Conservation (phyloP, 2,797 vertebrate species). For the Sebastes trivittatus region DNA sequence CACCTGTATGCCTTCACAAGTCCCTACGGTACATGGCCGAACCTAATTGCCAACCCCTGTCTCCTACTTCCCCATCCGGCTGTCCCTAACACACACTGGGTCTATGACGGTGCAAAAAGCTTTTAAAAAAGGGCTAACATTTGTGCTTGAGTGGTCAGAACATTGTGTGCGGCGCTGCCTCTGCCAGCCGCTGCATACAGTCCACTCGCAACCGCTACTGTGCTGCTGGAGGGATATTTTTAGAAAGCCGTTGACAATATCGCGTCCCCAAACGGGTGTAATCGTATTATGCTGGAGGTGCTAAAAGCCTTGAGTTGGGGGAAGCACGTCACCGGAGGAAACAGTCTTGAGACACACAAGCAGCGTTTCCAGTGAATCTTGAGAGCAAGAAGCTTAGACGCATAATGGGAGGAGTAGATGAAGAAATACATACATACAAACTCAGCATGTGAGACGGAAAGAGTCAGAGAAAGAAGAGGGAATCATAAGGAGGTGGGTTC, state of each 20-base stretch:
- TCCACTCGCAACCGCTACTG: constrained; percentile 34
- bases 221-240: constrained; percentile 55
- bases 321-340: constrained; percentile 58
- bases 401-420: constrained; percentile 33
- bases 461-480: constrained; percentile 7
- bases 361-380: background rate
- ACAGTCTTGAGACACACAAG: constrained; percentile 31
- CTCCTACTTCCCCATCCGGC: constrained; percentile 23
- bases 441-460: constrained; percentile 28
- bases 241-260: constrained; percentile 71
- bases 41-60: constrained; percentile 40
- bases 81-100: constrained; percentile 29
- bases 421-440: constrained; percentile 19
- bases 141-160: constrained; percentile 77
- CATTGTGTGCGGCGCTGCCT: constrained; percentile 52
- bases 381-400: constrained; percentile 36
- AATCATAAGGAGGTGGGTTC: constrained; percentile 46
- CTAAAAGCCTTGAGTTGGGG: constrained; percentile 70
- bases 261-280: constrained; percentile 70
- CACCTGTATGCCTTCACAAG: background rate
- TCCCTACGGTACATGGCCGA: background rate
- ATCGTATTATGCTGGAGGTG: constrained; percentile 74
- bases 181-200: constrained; percentile 22
- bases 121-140: constrained; percentile 67
- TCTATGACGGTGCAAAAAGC: constrained; percentile 66